Evolutionary conservation across 2,797 vertebrate genomes (phyloP).

Genomic region (Sebastes baramenuke): DNA sequence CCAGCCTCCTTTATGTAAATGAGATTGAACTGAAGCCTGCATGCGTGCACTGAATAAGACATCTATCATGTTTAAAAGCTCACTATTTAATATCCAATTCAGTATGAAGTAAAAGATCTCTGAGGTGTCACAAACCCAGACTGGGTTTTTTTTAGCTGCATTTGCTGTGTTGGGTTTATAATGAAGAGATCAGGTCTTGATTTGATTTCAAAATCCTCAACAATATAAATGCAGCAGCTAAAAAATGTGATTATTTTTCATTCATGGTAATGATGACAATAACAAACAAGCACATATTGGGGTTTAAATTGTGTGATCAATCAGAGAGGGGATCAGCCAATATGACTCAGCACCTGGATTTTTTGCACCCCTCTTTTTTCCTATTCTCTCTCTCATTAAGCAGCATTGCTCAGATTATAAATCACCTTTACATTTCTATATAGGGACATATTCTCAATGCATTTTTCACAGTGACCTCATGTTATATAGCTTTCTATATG

Average conservation of each 20-base stretch:
- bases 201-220: background rate
- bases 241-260: background rate
- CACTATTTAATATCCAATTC: background rate
- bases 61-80: slow-evolving; percentile 18
- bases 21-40: slow-evolving; percentile 28
- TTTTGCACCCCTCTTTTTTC: slow-evolving; percentile 4
- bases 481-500: background rate
- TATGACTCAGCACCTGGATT: slow-evolving; percentile 76
- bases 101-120: slow-evolving; percentile 4
- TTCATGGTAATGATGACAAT: background rate
- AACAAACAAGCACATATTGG: background rate
- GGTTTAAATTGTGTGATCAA: slow-evolving; percentile 30
- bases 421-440: background rate
- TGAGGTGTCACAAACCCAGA: slow-evolving; percentile 3
- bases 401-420: background rate
- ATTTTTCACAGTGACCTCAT: background rate
- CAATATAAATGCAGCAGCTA: background rate
- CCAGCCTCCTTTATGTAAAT: slow-evolving; percentile 59
- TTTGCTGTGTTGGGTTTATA: slow-evolving; percentile 14
- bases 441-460: background rate
- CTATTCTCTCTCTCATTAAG: background rate
- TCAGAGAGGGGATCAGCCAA: slow-evolving; percentile 29
- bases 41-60: slow-evolving; percentile 12
- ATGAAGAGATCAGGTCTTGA: background rate
- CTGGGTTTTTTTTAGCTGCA: background rate